Conservation (phyloP, 2,797 vertebrate genomes). For the Benthosema pterotum region DNA sequence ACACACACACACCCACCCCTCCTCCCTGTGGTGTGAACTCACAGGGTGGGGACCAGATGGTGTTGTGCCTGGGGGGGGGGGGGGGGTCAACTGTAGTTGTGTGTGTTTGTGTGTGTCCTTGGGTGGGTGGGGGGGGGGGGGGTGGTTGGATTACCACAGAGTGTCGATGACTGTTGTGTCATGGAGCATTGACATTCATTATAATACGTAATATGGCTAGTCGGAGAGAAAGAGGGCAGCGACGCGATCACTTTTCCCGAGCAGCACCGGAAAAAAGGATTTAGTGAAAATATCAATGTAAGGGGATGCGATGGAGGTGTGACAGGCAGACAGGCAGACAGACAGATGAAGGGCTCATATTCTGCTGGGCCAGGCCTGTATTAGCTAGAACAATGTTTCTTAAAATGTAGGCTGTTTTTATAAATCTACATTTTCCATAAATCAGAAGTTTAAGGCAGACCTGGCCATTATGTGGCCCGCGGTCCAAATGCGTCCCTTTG, state of each 20-base stretch:
- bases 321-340: slow-evolving; percentile 22
- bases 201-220: slow-evolving; percentile 16
- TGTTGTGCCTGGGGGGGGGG: slow-evolving; percentile 29
- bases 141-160: slow-evolving; percentile 42
- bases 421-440: too few species aligned
- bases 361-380: too few species aligned
- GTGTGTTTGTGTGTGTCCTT: slow-evolving; percentile 5
- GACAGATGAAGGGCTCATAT: too few species aligned
- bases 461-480: too few species aligned
- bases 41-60: slow-evolving; percentile 67
- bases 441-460: too few species aligned
- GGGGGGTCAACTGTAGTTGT: slow-evolving; percentile 1
- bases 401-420: too few species aligned
- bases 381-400: too few species aligned
- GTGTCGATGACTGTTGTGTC: slow-evolving; percentile 26
- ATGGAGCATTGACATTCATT: slow-evolving; percentile 22
- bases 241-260: slow-evolving; percentile 25
- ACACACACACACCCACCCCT: neutral
- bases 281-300: slow-evolving; percentile 19
- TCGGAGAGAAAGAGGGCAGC: slow-evolving; percentile 11
- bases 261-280: neutral
- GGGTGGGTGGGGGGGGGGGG: slow-evolving; percentile 4
- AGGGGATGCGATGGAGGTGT: neutral
- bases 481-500: too few species aligned
- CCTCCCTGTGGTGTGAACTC: slow-evolving; percentile 58